Evolutionary conservation across 2,888 invertebrate species (phyloP).

Genomic region (Lithodes maja): DNA sequence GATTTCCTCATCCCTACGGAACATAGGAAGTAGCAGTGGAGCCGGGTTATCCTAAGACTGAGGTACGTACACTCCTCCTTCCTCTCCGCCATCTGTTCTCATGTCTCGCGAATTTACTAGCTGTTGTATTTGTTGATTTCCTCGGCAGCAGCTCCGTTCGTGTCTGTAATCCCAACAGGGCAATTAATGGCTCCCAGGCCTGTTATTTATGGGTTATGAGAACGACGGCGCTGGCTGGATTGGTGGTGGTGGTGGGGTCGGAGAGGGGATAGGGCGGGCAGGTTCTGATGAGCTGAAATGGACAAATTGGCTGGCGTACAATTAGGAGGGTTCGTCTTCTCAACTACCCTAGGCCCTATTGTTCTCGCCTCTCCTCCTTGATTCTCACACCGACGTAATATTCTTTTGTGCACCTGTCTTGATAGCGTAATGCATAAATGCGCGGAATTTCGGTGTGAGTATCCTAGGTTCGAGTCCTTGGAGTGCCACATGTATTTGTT

Average conservation of each 20-base stretch:
- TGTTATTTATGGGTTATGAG: neutral
- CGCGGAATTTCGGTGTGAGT: too few species aligned
- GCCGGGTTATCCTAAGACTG: too few species aligned
- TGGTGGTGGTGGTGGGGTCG: neutral
- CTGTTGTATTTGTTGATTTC: neutral
- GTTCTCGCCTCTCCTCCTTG: neutral
- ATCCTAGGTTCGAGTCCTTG: too few species aligned
- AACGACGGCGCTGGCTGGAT: neutral
- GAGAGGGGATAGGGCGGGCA: neutral
- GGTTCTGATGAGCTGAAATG: neutral
- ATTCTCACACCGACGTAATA: too few species aligned
- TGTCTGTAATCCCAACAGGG: neutral
- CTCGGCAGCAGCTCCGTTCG: neutral
- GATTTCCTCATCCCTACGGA: too few species aligned
- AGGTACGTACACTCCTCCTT: neutral
- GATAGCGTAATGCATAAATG: too few species aligned
- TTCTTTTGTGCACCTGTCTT: too few species aligned
- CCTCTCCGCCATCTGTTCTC: neutral
- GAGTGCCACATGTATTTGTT: too few species aligned
- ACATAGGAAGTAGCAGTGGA: too few species aligned
- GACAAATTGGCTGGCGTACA: constrained; percentile 35
- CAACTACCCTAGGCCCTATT: neutral
- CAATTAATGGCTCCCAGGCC: neutral
- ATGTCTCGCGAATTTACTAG: neutral
- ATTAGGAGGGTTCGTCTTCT: constrained; percentile 25